Evolutionary conservation across 92 coral and sea anemone species (phyloP).

Genomic region (Porites lobata): DNA sequence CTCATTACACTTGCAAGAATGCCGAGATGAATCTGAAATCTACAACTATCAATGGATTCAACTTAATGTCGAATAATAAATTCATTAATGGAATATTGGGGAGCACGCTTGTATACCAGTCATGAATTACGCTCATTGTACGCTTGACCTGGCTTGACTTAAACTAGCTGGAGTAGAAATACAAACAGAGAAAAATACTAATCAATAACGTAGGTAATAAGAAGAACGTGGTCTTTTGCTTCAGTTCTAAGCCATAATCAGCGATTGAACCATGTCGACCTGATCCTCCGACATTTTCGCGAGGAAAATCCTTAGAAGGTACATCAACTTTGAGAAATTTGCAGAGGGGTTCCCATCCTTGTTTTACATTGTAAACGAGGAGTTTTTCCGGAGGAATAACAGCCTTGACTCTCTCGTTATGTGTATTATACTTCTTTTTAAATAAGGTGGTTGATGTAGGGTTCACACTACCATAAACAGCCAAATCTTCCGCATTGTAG

Average conservation of each 20-base stretch:
- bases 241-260: background rate
- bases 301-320: constrained; percentile 47
- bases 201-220: background rate
- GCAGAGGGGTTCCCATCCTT: constrained; percentile 64
- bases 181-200: background rate
- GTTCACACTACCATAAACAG: constrained; percentile 14
- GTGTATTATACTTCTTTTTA: constrained; percentile 49
- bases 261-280: background rate
- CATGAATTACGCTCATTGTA: too few relatives aligned
- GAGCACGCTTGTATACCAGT: too few relatives aligned
- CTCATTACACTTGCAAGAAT: too few relatives aligned
- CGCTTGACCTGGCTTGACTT: too few relatives aligned
- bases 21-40: too few relatives aligned
- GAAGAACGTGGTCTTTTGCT: background rate
- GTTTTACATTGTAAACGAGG: constrained; percentile 47
- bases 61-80: too few relatives aligned
- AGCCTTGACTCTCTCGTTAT: constrained; percentile 51
- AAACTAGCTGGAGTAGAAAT: background rate
- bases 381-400: constrained; percentile 35
- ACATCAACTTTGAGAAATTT: constrained; percentile 36
- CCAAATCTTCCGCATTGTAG: background rate
- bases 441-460: constrained; percentile 6
- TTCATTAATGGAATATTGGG: too few relatives aligned
- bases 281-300: constrained; percentile 40
- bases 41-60: too few relatives aligned